Evolutionary conservation across 2,113 vertebrate genomes (phyloP), one percentile per base, ranked within the genome.

Genomic region (Speoplatyrhinus poulsoni): DNA sequence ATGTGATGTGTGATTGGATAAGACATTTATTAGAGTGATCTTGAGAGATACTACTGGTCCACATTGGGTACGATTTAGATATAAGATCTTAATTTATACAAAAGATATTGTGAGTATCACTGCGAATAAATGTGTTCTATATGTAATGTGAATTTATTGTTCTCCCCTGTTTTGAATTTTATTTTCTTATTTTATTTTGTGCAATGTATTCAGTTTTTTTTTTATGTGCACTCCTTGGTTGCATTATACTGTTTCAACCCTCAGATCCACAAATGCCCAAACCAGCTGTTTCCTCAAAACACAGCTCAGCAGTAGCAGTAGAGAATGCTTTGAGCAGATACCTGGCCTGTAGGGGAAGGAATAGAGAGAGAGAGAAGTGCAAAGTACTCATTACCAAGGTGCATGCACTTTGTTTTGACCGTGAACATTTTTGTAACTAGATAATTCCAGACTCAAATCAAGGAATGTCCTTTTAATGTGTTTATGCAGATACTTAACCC

Each of bases 31-130:
- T 41, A 41, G 36, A 41, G 36, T 41, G 36, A 41, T 41, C 5
- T 41, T 41, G 36, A 8, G 36, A 41, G 41, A 19, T 1, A 52
- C 74, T 72, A 79, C 74, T 80, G 55, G 70, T 82, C 46, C 48
- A 61, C 11, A 26, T 26, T 72, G 64, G 76, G 74, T 79, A 49
- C 2, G 26, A 62, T 62, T 26, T 75, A 0, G 48, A 62, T 13
- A 0, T 52, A 72, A 49, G 57, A 46, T 60, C 5, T 67, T 85
- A 57, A 89, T 76, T 85, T 85, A 77, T 84, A 67, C 64, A 11
- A 58, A 9, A 33, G 7, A 59, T 8, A 62, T 69, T 58, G 73
- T 77, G 75, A 86, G 67, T 12, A 55, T 33, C 9, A 7, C 47
- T 33, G 3, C 53, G 32, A 47, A 66, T 19, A 3, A 56, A 10